Evolutionary conservation across 2,113 vertebrate genomes (phyloP).

Genomic region (Chaetorhynchus papuensis): DNA sequence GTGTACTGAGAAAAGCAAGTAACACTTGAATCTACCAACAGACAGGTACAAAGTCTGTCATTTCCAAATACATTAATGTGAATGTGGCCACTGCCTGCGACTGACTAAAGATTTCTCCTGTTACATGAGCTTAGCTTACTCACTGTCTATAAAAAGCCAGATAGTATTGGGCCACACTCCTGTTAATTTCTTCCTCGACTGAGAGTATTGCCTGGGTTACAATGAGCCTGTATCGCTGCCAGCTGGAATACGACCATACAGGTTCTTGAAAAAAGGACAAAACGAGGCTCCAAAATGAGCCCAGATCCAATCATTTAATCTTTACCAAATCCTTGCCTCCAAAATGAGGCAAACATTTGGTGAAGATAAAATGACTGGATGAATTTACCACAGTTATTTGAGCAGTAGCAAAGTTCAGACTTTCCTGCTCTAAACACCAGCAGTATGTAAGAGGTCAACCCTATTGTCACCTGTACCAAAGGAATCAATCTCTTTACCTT

Average conservation of each 20-base stretch:
- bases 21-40: neutral
- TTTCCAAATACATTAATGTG: neutral
- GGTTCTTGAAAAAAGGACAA: neutral
- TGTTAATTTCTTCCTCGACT: neutral
- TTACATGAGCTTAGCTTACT: neutral
- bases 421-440: neutral
- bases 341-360: neutral
- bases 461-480: neutral
- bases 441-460: neutral
- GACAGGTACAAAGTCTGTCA: neutral
- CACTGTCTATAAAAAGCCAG: neutral
- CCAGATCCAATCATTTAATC: neutral
- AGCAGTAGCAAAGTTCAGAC: neutral
- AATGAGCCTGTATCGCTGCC: neutral
- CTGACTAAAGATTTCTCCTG: neutral
- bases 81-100: fast-evolving
- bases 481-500: fast-evolving
- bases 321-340: neutral
- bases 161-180: neutral
- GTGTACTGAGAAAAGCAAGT: neutral
- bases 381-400: neutral
- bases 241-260: neutral
- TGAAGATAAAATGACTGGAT: neutral
- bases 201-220: neutral
- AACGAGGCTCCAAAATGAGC: neutral